phyloP scores from a whole-genome alignment of 2,113 vertebrate genomes.

The Melozone crissalis region DNA sequence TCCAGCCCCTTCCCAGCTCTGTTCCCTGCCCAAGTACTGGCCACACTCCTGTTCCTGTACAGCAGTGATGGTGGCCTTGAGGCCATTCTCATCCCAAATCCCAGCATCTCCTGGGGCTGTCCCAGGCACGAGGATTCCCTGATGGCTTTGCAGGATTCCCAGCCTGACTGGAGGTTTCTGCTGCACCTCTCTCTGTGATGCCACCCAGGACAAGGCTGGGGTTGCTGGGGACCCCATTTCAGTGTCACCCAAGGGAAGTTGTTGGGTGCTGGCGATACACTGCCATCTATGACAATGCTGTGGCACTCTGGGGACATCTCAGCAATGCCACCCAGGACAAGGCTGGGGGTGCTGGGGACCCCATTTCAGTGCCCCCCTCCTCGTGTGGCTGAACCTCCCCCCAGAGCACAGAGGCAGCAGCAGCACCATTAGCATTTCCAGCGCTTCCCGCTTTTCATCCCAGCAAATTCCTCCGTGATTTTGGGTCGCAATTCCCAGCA shows the following conservation, averaged over 20 bases:
- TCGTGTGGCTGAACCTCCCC: not conserved
- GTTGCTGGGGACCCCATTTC: not conserved
- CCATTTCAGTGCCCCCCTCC: too few species aligned
- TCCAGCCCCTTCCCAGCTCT: not conserved
- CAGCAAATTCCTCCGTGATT: not conserved
- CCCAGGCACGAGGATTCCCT: rapidly evolving
- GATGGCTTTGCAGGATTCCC: not conserved
- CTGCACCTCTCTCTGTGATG: not conserved
- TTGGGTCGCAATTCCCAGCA: not conserved
- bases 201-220: not conserved
- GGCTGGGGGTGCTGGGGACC: not conserved
- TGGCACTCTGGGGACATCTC: too few species aligned
- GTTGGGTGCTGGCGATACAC: too few species aligned
- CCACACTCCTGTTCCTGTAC: not conserved
- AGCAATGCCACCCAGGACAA: too few species aligned
- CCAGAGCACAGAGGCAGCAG: not conserved
- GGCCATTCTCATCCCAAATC: not conserved
- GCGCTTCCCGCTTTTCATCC: not conserved
- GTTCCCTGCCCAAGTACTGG: not conserved
- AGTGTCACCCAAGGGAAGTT: too few species aligned
- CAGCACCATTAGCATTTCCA: not conserved
- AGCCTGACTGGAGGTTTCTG: rapidly evolving
- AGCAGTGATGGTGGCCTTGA: rapidly evolving
- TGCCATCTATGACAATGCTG: too few species aligned
- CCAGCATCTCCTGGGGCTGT: rapidly evolving